phyloP scores from a whole-genome alignment of 2,888 invertebrate species.

The Xestobium rufovillosum region DNA sequence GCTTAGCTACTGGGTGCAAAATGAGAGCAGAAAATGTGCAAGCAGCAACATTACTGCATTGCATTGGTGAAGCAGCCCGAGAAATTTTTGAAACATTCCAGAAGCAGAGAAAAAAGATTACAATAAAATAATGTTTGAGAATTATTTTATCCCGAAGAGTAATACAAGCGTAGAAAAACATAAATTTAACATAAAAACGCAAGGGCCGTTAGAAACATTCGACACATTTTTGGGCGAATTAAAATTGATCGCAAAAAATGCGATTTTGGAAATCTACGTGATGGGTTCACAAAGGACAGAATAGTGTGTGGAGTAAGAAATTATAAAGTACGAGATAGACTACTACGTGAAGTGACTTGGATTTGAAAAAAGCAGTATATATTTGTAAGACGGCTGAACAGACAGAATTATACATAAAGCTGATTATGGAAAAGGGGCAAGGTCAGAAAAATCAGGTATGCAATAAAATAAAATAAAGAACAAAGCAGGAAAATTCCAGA shows the following conservation, averaged over 20 bases:
- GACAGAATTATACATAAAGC: slow-evolving; percentile 1
- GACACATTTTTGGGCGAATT: not conserved
- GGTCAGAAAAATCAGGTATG: not conserved
- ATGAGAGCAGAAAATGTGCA: slow-evolving; percentile 11
- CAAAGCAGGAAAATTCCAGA: too few relatives aligned
- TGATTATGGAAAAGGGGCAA: slow-evolving; percentile 1
- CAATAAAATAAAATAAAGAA: too few relatives aligned
- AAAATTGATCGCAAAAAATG: not conserved
- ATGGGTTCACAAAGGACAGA: slow-evolving; percentile 1
- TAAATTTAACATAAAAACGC: slow-evolving; percentile 10
- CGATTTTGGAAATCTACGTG: slow-evolving; percentile 2
- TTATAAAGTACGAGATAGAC: not conserved
- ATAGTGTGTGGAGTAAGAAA: slow-evolving; percentile 3
- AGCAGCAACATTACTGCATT: slow-evolving; percentile 18
- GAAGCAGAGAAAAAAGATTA: slow-evolving; percentile 12
- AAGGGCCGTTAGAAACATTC: slow-evolving; percentile 3
- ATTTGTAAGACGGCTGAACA: slow-evolving; percentile 3
- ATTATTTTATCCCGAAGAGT: slow-evolving; percentile 18
- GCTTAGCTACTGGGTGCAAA: slow-evolving; percentile 13
- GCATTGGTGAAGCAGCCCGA: slow-evolving; percentile 17
- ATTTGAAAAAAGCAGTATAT: not conserved
- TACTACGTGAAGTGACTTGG: slow-evolving; percentile 1
- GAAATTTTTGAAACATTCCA: slow-evolving; percentile 19
- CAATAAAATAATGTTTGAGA: slow-evolving; percentile 15
- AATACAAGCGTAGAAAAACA: slow-evolving; percentile 18